Conservation (phyloP, 1,140 invertebrate species). For the Periplaneta americana region DNA sequence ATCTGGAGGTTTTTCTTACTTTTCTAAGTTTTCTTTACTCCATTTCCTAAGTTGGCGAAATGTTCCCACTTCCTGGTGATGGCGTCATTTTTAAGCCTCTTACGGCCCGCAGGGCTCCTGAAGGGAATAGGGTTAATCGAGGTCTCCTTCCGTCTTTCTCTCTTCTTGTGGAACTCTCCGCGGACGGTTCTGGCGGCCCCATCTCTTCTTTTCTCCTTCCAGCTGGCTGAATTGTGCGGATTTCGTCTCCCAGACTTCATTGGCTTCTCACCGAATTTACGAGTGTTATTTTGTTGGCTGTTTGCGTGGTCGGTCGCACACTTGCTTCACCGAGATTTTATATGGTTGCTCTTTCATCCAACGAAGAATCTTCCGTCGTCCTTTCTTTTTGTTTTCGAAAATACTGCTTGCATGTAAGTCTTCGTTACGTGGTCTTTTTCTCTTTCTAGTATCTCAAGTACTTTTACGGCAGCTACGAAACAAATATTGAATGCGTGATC, state of each 20-base stretch:
- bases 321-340: neutral
- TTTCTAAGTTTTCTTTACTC: neutral
- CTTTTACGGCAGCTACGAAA: too few relatives aligned
- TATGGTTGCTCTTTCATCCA: neutral
- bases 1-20: neutral
- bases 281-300: neutral
- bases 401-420: too few relatives aligned
- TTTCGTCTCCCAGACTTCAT: neutral
- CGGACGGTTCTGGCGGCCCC: neutral
- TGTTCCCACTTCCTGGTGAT: neutral
- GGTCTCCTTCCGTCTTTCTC: neutral
- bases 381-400: too few relatives aligned
- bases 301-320: neutral
- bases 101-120: neutral
- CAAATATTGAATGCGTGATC: too few relatives aligned
- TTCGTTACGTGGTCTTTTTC: too few relatives aligned
- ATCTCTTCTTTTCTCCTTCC: neutral
- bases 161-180: neutral
- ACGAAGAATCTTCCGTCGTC: too few relatives aligned
- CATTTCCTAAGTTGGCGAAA: slow-evolving; percentile 2
- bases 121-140: neutral
- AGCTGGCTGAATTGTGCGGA: neutral
- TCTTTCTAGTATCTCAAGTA: too few relatives aligned
- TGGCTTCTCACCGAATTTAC: neutral
- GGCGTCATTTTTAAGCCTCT: slow-evolving; percentile 8